Evolutionary conservation across 2,797 vertebrate genomes (phyloP).

Genomic region (Rhinoraja longicauda): DNA sequence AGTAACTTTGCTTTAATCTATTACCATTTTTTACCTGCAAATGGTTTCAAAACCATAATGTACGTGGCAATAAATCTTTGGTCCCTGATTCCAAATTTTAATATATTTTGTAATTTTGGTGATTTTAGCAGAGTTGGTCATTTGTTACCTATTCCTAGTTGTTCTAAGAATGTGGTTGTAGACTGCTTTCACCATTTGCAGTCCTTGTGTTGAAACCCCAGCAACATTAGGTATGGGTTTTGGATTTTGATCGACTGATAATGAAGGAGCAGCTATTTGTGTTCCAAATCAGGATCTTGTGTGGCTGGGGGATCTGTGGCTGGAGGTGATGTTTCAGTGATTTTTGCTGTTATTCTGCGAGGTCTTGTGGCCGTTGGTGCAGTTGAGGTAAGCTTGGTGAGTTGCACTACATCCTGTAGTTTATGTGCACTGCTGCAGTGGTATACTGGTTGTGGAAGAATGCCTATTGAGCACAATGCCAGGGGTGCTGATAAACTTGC

Average conservation of each 20-base stretch:
- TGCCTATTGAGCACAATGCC: slow-evolving; percentile 19
- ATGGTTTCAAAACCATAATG: neutral
- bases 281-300: neutral
- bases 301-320: neutral
- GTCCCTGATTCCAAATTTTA: neutral
- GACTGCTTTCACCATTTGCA: neutral
- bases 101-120: neutral
- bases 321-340: slow-evolving; percentile 23
- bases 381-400: slow-evolving; percentile 34
- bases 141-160: neutral
- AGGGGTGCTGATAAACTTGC: slow-evolving; percentile 7
- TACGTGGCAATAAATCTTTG: neutral
- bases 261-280: slow-evolving; percentile 12
- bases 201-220: neutral
- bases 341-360: slow-evolving; percentile 29
- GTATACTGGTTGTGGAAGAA: slow-evolving; percentile 14
- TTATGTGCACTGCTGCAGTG: neutral
- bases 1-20: neutral
- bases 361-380: slow-evolving; percentile 26
- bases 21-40: neutral
- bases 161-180: neutral
- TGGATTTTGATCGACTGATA: neutral
- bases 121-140: neutral
- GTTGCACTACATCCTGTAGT: slow-evolving; percentile 11
- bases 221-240: neutral